Conservation (phyloP, 92 coral and sea anemone genomes). For the Epizoanthus illoricatus region DNA sequence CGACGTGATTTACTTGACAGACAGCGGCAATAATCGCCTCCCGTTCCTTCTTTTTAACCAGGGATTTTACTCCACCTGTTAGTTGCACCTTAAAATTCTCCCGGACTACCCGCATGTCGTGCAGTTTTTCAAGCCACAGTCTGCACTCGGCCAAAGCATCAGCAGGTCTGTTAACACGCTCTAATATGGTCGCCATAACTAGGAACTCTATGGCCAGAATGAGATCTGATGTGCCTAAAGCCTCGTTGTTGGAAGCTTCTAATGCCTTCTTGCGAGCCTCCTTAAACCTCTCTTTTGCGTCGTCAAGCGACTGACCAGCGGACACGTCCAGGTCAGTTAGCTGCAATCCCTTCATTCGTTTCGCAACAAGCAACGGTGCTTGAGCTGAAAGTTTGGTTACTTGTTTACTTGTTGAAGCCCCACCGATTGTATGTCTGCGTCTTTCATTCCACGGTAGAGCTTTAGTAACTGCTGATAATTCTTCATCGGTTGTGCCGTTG, state of each 20-base stretch:
- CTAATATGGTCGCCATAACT: constrained; percentile 58
- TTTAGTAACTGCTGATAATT: too few species aligned
- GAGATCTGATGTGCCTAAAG: constrained; percentile 43
- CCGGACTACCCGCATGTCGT: constrained; percentile 35
- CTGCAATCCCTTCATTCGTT: not conserved
- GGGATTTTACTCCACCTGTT: not conserved
- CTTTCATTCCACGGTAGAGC: too few species aligned
- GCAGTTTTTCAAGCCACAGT: constrained; percentile 43
- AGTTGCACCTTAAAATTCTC: not conserved
- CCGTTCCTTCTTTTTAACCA: constrained; percentile 38
- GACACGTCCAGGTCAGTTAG: not conserved
- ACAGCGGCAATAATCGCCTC: constrained; percentile 26
- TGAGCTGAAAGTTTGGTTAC: too few species aligned
- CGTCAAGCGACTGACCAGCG: not conserved
- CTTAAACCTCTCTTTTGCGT: constrained; percentile 44
- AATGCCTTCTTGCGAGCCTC: constrained; percentile 51
- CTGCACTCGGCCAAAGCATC: constrained; percentile 39
- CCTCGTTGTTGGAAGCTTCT: constrained; percentile 54
- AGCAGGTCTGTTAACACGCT: constrained; percentile 25
- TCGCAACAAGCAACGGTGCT: not conserved
- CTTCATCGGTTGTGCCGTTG: too few species aligned
- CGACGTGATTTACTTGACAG: constrained; percentile 18
- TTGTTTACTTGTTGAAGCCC: too few species aligned
- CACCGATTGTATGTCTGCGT: too few species aligned
- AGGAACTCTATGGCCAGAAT: constrained; percentile 49